Conservation (phyloP, 2,888 invertebrate genomes). For the Hemicrepidius hirtus region DNA sequence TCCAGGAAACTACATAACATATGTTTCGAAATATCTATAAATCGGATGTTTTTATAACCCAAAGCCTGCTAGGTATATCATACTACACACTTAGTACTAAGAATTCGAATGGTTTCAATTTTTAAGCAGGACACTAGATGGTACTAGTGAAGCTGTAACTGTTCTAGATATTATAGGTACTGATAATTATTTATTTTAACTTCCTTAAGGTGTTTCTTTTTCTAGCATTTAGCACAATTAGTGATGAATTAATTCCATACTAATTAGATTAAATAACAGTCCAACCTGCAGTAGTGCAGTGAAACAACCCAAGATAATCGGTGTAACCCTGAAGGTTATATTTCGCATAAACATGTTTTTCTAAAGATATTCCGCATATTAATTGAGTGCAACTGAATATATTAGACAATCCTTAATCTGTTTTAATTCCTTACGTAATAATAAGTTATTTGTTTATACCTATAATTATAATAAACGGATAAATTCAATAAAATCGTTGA, state of each 20-base stretch:
- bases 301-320: not conserved
- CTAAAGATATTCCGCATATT: not conserved
- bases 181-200: too few species aligned
- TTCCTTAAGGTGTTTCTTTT: too few species aligned
- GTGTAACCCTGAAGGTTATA: conserved; percentile 5
- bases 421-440: conserved; percentile 28
- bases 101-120: not conserved
- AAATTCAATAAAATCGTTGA: too few species aligned
- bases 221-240: too few species aligned
- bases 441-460: conserved; percentile 55
- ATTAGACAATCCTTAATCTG: conserved; percentile 9
- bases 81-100: conserved; percentile 1
- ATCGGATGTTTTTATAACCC: conserved; percentile 32
- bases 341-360: conserved; percentile 1
- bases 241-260: too few species aligned
- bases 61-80: not conserved
- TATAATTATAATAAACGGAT: too few species aligned
- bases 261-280: not conserved
- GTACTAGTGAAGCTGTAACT: too few species aligned
- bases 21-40: conserved; percentile 51
- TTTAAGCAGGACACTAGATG: too few species aligned
- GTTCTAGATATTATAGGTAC: too few species aligned
- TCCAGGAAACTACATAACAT: conserved; percentile 62
- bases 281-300: not conserved
- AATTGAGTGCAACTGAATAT: not conserved